A percentile compares a stretch with the other conserved stretches of the same genome.
phyloP scores from a whole-genome alignment of 2,888 invertebrate species.

The Stenotaenia linearis region DNA sequence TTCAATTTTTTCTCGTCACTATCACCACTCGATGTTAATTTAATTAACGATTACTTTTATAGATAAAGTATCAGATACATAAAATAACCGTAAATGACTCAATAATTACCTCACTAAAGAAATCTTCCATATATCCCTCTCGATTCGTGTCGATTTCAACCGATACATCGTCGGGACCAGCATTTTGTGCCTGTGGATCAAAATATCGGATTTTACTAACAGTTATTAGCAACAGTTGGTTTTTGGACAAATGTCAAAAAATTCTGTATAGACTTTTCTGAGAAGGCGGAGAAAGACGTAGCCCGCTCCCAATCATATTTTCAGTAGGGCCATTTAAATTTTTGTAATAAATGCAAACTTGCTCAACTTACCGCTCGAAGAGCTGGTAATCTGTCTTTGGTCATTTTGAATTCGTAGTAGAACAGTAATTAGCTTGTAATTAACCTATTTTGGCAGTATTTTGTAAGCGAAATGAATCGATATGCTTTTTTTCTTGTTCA shows the following conservation, averaged over 20 bases:
- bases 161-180: slow-evolving; percentile 90
- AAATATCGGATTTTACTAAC: background rate
- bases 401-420: slow-evolving; percentile 57
- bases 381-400: slow-evolving; percentile 95
- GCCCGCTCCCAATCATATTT: background rate
- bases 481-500: background rate
- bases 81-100: background rate
- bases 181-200: slow-evolving; percentile 75
- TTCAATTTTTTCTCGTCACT: background rate
- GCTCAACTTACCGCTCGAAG: slow-evolving; percentile 75
- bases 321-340: background rate
- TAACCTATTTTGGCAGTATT: background rate
- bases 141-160: slow-evolving; percentile 81
- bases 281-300: background rate
- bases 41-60: no score
- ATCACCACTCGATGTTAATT: background rate
- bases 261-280: background rate
- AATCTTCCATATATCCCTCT: slow-evolving; percentile 98
- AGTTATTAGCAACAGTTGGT: background rate
- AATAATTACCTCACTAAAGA: slow-evolving; percentile 88
- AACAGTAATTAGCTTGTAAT: background rate
- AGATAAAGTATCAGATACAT: no score
- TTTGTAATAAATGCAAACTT: background rate
- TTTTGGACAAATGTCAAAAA: slow-evolving; percentile 20
- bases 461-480: background rate